Evolutionary conservation across 2,113 vertebrate genomes (phyloP).

Genomic region (Tetrao urogallus): DNA sequence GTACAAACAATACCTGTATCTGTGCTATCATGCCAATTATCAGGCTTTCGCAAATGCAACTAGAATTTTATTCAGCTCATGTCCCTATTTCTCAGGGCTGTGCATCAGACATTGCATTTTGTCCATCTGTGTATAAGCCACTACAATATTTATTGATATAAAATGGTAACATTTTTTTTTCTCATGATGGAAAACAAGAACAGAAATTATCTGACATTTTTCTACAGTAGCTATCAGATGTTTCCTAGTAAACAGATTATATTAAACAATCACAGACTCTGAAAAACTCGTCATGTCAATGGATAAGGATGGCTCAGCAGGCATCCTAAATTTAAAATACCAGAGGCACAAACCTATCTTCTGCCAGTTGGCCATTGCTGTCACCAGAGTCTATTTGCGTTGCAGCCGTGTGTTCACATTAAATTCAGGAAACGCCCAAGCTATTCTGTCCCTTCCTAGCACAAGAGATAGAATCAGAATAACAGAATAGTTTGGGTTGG

Average conservation of each 20-base stretch:
- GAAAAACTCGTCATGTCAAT: not conserved
- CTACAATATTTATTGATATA: conserved; percentile 4
- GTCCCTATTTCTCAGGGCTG: conserved; percentile 3
- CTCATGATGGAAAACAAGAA: not conserved
- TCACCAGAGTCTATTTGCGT: not conserved
- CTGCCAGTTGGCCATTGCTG: conserved; percentile 46
- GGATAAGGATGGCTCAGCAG: conserved; percentile 10
- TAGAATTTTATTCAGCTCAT: conserved; percentile 36
- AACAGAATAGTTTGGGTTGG: too few relatives aligned
- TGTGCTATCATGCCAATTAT: conserved; percentile 54
- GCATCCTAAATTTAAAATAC: conserved; percentile 20
- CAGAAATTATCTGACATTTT: conserved; percentile 53
- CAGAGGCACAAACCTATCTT: not conserved
- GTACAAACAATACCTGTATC: conserved; percentile 4
- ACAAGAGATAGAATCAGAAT: accelerated
- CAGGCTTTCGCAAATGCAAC: conserved; percentile 35
- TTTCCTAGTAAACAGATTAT: not conserved
- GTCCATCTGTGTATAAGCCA: conserved; percentile 11
- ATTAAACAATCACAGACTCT: conserved; percentile 18
- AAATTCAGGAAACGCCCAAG: not conserved
- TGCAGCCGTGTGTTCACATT: not conserved
- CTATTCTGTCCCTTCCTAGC: not conserved
- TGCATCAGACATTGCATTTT: conserved; percentile 35
- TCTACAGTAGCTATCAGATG: conserved; percentile 47
- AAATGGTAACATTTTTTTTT: not conserved